Percentiles rank a stretch among this genome's conserved stretches.
These are phyloP conservation scores for Gymnodraco acuticeps DNA, from an alignment of 2,797 vertebrate species.

Conservation along the genomic window DNA sequence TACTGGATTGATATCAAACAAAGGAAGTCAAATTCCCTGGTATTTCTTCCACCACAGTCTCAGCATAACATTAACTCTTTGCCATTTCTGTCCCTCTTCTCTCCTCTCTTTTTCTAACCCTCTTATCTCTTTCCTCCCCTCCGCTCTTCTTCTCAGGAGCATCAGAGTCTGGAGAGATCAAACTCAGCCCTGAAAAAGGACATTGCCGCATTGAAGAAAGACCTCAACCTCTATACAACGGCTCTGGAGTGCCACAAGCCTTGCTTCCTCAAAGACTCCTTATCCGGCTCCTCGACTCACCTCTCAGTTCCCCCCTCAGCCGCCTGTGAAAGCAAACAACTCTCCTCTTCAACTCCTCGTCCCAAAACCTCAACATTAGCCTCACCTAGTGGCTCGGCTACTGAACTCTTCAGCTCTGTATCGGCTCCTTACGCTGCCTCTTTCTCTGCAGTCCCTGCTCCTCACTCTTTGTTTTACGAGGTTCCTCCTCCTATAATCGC, in stretches of 20 bases:
- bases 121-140: background rate
- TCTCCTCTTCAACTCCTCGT: background rate
- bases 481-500: background rate
- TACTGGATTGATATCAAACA: too few relatives aligned
- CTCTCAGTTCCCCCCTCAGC: background rate
- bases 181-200: slow-evolving; percentile 79
- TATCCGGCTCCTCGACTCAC: background rate
- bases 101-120: background rate
- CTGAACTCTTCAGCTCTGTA: slow-evolving; percentile 6
- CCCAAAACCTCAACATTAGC: slow-evolving; percentile 3
- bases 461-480: slow-evolving; percentile 46
- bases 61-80: slow-evolving; percentile 3
- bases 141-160: slow-evolving; percentile 70
- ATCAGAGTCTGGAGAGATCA: slow-evolving; percentile 78
- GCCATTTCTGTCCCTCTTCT: background rate
- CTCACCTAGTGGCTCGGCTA: background rate
- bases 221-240: slow-evolving; percentile 55
- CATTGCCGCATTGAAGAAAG: slow-evolving; percentile 69
- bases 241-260: slow-evolving; percentile 74
- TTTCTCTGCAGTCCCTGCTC: slow-evolving; percentile 1
- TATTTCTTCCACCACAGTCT: background rate
- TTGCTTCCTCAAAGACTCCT: slow-evolving; percentile 58
- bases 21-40: too few relatives aligned
- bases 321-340: background rate
- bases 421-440: background rate